Evolutionary conservation across 2,113 vertebrate genomes (phyloP).

Genomic region (Callopanchax toddi): DNA sequence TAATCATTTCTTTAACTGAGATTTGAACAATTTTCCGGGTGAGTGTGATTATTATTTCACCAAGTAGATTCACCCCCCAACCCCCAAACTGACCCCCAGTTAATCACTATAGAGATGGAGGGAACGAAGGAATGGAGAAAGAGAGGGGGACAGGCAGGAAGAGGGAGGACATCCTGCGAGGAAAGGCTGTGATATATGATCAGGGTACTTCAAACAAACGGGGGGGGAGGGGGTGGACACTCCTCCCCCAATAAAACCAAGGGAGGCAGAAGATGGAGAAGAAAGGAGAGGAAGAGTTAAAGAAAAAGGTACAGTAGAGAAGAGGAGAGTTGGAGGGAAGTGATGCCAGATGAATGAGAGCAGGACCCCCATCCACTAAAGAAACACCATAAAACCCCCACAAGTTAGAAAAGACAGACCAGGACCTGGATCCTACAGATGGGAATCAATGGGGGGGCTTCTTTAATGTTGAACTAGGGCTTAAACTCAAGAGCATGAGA

Average conservation of each 20-base stretch:
- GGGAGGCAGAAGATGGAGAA: slow-evolving; percentile 52
- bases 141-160: slow-evolving; percentile 65
- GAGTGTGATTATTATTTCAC: background rate
- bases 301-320: slow-evolving; percentile 47
- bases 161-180: slow-evolving; percentile 76
- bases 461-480: slow-evolving; percentile 27
- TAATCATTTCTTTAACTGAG: no score
- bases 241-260: slow-evolving; percentile 72
- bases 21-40: no score
- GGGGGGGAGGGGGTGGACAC: slow-evolving; percentile 54
- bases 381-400: slow-evolving; percentile 26
- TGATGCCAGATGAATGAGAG: slow-evolving; percentile 37
- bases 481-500: background rate
- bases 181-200: slow-evolving; percentile 76
- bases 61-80: slow-evolving; percentile 19
- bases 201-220: slow-evolving; percentile 72
- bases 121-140: slow-evolving; percentile 22
- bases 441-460: slow-evolving; percentile 1
- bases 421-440: background rate
- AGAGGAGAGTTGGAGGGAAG: slow-evolving; percentile 45
- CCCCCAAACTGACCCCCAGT: slow-evolving; percentile 21
- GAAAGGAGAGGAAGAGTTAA: slow-evolving; percentile 35
- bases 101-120: slow-evolving; percentile 33
- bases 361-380: slow-evolving; percentile 10
- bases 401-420: slow-evolving; percentile 12